phyloP scores from a whole-genome alignment of 2,113 vertebrate species.

The Myxocyprinus asiaticus region DNA sequence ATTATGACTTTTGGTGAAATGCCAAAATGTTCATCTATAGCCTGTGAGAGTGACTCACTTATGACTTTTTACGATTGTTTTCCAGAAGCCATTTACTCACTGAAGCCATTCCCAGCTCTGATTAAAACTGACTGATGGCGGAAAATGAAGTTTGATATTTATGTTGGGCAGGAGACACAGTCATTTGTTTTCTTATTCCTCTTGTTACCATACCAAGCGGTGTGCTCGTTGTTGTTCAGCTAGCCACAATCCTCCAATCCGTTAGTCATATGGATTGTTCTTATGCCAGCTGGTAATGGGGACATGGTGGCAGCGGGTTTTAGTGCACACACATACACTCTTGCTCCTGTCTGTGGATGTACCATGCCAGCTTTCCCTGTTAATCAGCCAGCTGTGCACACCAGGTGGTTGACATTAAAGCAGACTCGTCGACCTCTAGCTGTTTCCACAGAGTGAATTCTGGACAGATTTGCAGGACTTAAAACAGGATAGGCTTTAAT shows the following conservation, averaged over 20 bases:
- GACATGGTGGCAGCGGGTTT: conserved; percentile 3
- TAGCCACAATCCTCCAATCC: too few relatives aligned
- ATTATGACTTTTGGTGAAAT: background rate
- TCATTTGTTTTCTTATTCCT: background rate
- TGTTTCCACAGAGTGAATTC: conserved; percentile 41
- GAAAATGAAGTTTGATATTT: conserved; percentile 26
- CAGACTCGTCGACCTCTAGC: background rate
- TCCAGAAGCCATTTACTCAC: background rate
- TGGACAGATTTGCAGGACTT: conserved; percentile 62
- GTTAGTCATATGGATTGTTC: background rate
- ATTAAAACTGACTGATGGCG: conserved; percentile 8
- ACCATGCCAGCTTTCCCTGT: conserved; percentile 51
- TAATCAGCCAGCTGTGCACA: conserved; percentile 56
- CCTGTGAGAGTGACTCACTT: background rate
- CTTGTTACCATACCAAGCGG: too few relatives aligned
- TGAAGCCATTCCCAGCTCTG: conserved; percentile 7
- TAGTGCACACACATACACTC: background rate
- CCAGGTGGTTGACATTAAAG: conserved; percentile 53
- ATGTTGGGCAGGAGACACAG: conserved; percentile 11
- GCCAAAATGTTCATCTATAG: background rate
- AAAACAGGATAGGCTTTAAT: too few relatives aligned
- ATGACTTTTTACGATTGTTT: background rate
- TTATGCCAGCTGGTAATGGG: conserved; percentile 11
- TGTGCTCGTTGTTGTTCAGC: too few relatives aligned
- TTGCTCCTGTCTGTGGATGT: background rate